Evolutionary conservation across 37 sponge, comb jelly and placozoan species (phyloP), one percentile per base, ranked within the genome.

Genomic region (Halichondria panicea): DNA sequence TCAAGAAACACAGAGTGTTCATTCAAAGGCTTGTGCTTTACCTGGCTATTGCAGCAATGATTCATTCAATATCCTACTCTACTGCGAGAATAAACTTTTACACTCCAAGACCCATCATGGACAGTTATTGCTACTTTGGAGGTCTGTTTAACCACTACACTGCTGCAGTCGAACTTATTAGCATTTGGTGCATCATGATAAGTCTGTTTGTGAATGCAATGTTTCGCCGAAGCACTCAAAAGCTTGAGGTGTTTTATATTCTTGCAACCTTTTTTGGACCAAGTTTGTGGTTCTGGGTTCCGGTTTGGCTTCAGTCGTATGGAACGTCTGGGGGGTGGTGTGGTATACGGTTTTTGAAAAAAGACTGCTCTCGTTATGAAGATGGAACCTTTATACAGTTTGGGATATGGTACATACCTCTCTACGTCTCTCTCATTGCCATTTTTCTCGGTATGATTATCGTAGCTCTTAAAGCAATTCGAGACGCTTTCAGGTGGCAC

Each of bases 381-480:
- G 38, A 39, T 12, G 58, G 68, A 13, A 18, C 43, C 3, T 43
- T 25, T 32, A 5, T 78, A 11, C 79, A 57, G 40, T 78, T 78
- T 78, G 79, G 43, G 13, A 33, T 68, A 1, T 78, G 79, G 79
- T 78, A 78, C 54, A 38, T 68, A 21, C 79, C 79, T 43, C 79
- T 78, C 32, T 65, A 77, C 55, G n/a, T 63, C 1, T 45, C 48
- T 6, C 54, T 46, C 33, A 21, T 41, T 11, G 37, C 45, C 54
- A 70, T 70, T 35, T 25, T 71, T 9, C 4, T 60, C 3, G 53
- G 9, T 4, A 32, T 56, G 32, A 33, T 70, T 12, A 1, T 25
- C 22, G 72, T 71, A 22, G 63, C 71, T 12, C 5, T 63, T 15
- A 71, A 53, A 45, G 43, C 41, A 25, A 30, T 11, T 1, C 5